phyloP scores from a whole-genome alignment of 2,113 vertebrate genomes.

The Tenrec ecaudatus region DNA sequence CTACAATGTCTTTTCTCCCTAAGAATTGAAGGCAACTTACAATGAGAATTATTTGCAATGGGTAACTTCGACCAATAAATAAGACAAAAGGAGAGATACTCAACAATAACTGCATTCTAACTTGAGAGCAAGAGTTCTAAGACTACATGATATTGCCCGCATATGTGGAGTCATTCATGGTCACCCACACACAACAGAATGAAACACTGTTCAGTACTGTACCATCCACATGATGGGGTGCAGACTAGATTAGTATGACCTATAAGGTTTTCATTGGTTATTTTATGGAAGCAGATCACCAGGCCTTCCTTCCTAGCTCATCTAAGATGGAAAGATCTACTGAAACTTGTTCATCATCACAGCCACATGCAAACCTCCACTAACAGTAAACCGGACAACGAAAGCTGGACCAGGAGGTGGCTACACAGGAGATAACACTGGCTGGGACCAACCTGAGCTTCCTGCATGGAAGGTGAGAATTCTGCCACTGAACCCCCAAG shows the following conservation, averaged over 20 bases:
- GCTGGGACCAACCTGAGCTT: background rate
- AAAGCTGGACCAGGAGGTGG: background rate
- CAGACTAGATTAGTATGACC: background rate
- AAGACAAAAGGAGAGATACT: constrained; percentile 37
- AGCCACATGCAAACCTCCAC: background rate
- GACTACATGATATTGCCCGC: background rate
- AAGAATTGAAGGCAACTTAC: constrained; percentile 46
- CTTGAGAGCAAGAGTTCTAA: constrained; percentile 16
- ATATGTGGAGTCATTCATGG: background rate
- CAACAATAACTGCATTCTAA: constrained; percentile 30
- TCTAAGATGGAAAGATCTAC: background rate
- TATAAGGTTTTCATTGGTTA: background rate
- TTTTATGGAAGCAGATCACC: background rate
- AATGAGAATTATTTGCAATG: constrained; percentile 28
- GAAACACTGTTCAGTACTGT: background rate
- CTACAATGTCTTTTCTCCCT: background rate
- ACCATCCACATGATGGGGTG: background rate
- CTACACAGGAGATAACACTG: background rate
- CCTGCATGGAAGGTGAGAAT: background rate
- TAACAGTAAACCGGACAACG: background rate
- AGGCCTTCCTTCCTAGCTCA: background rate
- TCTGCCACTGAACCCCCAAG: background rate
- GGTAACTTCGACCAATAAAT: constrained; percentile 33
- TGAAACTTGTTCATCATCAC: background rate
- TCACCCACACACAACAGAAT: background rate